Base-by-base conservation (phyloP, 2,797 vertebrate species). In the Anas acuta region DNA sequence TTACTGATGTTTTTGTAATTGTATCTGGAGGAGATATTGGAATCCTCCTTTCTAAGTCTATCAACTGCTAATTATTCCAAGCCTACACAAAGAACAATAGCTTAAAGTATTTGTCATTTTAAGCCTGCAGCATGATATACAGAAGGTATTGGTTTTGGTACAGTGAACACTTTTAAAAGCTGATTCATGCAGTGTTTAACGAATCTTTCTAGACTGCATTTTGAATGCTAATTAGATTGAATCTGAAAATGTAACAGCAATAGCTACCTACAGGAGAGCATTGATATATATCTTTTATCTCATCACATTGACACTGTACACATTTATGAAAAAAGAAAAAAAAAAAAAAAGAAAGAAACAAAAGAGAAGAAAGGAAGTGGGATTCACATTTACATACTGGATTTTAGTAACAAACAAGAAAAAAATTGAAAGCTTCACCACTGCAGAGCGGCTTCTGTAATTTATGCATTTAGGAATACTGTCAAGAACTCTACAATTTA, bases 71-170 rank as follows among this genome's bases (percentile, higher is more conserved):
- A 96, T 95, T 96, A 85, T 95, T 92, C 84, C 28, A 10, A 96
- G 76, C 39, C 47, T 92, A 51, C 47, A 58, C 84, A 96, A 92
- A 75, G 72, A 96, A 93, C 72, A 94, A 74, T 91, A 90, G 37
- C 62, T 70, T 81, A 83, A 96, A 91, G 21, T 61, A 60, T 96
- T 97, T 97, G 74, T 93, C 71, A 85, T 93, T 87, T 94, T 94
- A 73, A 84, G 30, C 51, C 84, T 84, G 9, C 60, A 45, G 28
- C 20, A n/a, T 13, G 41, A 84, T 87, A 76, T 92, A 47, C 11
- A 93, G 18, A 43, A 56, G 66, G 84, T 90, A 90, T 18, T 87
- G 32, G 1, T 22, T 95, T 94, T 87, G 72, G 69, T 91, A 93
- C 41, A 70, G 41, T 53, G 53, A 86, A 91, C 22, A 60, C 7